Evolutionary conservation across 2,797 vertebrate genomes (phyloP), one percentile per base, ranked within the genome.

Genomic region (Paramormyrops hopkinsi): DNA sequence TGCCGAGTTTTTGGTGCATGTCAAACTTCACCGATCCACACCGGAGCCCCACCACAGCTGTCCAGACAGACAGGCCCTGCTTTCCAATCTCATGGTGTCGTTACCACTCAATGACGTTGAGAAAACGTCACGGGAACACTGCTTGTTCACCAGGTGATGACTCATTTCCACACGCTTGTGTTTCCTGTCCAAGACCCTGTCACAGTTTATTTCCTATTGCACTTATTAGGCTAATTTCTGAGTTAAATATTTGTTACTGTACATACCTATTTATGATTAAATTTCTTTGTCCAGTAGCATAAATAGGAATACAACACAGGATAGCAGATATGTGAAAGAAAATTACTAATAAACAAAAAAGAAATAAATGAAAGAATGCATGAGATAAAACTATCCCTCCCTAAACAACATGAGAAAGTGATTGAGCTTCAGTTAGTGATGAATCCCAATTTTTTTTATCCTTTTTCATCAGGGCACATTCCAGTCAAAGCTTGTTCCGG

Each of bases 161-260:
- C 41, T 79, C 37, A 46, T 19, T 41, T 41, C 1, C 3, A 46
- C 37, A 41, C 41, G 0, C 37, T 79, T 46, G 12, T 48, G n/a
- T 90, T 87, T 33, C 37, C 82, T 46, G n/a, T 54, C 46, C 17
- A 22, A 84, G 53, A 37, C 33, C 33, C 48, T 59, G 89, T 83
- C 87, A 87, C 91, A n/a, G 89, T 90, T 96, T 95, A 96, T 96
- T 95, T 96, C 94, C 94, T 59, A 94, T 90, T 96, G 96, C 94
- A 54, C 95, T 93, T 94, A 93, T 94, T 93, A 94, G 93, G 95
- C 94, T 96, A 95, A 95, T 95, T 93, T 92, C 89, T 89, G 91
- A 92, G 94, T 94, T 95, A 96, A 96, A 96, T 96, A 96, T 96
- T 96, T 96, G 95, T 95, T 3, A n/a, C n/a, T n/a, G n/a, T n/a